Conservation (phyloP, 1,140 invertebrate species). For the Dendrolimus punctatus region DNA sequence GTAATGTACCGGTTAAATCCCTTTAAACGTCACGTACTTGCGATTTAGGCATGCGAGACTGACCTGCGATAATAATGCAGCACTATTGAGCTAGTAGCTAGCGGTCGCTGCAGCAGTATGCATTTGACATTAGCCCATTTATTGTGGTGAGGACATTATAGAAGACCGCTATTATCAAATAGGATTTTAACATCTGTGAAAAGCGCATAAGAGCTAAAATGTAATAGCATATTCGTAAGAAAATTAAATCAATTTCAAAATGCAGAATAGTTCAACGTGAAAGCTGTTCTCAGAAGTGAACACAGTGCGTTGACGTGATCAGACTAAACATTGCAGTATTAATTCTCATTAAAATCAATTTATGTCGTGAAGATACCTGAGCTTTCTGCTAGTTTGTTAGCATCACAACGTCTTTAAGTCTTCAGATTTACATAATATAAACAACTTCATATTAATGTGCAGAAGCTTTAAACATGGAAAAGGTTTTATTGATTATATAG, state of each 20-base stretch:
- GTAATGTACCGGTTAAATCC: slow-evolving; percentile 2
- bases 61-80: slow-evolving; percentile 53
- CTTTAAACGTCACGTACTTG: slow-evolving; percentile 9
- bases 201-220: slow-evolving; percentile 9
- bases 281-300: slow-evolving; percentile 48
- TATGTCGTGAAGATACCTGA: slow-evolving; percentile 13
- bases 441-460: too few relatives aligned
- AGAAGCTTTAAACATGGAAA: too few relatives aligned
- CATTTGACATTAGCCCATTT: slow-evolving; percentile 27
- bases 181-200: slow-evolving; percentile 10
- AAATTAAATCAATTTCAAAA: slow-evolving; percentile 33
- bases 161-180: not conserved
- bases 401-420: slow-evolving; percentile 5
- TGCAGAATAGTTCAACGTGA: slow-evolving; percentile 39
- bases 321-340: slow-evolving; percentile 35
- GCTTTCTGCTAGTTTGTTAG: slow-evolving; percentile 6
- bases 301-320: slow-evolving; percentile 23
- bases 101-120: slow-evolving; percentile 17
- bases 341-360: slow-evolving; percentile 19
- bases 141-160: too few relatives aligned
- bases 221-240: slow-evolving; percentile 6
- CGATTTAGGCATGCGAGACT: slow-evolving; percentile 46
- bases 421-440: too few relatives aligned
- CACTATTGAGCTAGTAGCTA: slow-evolving; percentile 34
- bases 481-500: too few relatives aligned